Conservation (phyloP, 2,888 invertebrate genomes). For the Drosophila putrida region DNA sequence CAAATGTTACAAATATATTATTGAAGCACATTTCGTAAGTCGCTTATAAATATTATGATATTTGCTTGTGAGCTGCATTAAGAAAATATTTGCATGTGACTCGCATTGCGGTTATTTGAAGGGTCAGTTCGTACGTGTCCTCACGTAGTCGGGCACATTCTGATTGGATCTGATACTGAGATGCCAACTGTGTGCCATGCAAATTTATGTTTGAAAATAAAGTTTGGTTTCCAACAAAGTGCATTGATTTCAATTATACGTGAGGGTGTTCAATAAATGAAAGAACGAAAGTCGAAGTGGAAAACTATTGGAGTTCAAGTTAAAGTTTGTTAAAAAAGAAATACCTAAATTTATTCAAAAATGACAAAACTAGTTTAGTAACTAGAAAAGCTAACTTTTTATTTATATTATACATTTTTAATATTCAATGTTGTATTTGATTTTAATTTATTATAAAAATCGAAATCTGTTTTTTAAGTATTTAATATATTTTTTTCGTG, state of each 20-base stretch:
- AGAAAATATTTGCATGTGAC: slow-evolving; percentile 54
- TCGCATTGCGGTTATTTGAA: slow-evolving; percentile 43
- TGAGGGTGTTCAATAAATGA: slow-evolving; percentile 30
- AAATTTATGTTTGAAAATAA: slow-evolving; percentile 69
- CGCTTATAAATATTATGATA: slow-evolving; percentile 49
- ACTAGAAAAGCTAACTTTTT: too few species aligned
- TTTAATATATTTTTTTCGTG: neutral
- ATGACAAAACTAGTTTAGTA: too few species aligned
- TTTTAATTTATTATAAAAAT: neutral
- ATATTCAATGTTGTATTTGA: too few species aligned
- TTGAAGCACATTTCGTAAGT: slow-evolving; percentile 40
- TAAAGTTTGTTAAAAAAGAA: too few species aligned
- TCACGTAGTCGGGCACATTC: slow-evolving; percentile 59
- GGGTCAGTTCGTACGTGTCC: slow-evolving; percentile 72
- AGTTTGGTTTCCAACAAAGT: slow-evolving; percentile 55
- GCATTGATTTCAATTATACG: slow-evolving; percentile 66
- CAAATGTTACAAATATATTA: slow-evolving; percentile 35
- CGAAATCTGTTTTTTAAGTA: neutral
- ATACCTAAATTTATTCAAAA: too few species aligned
- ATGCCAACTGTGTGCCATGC: slow-evolving; percentile 39
- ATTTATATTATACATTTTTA: too few species aligned
- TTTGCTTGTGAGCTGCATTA: slow-evolving; percentile 26
- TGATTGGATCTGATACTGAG: slow-evolving; percentile 47
- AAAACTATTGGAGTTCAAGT: neutral
- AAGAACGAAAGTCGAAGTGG: neutral